Percentiles rank a stretch among this genome's conserved stretches.
Evolutionary conservation across 2,113 vertebrate genomes (phyloP).

Genomic region (Hemiprocne comata): DNA sequence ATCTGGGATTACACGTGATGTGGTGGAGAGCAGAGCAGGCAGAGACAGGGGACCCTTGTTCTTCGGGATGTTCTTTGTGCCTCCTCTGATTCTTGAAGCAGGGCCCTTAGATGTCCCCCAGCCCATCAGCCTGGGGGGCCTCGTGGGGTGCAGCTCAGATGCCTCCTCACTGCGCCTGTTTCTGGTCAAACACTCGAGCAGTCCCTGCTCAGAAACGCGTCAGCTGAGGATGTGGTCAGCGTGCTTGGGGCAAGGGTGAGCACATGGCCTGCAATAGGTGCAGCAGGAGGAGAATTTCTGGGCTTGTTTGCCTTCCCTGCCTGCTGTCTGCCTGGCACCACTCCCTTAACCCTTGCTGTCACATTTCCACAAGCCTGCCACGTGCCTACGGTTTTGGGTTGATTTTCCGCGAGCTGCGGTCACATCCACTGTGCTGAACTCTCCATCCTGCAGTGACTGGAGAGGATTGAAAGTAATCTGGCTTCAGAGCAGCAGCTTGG

Average conservation of each 20-base stretch:
- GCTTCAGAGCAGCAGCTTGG: neutral
- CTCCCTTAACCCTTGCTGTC: neutral
- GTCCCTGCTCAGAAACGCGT: neutral
- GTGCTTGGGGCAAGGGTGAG: neutral
- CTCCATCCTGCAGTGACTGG: neutral
- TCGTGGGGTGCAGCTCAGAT: neutral
- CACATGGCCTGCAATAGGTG: neutral
- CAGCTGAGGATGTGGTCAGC: neutral
- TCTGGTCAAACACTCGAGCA: neutral
- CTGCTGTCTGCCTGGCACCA: neutral
- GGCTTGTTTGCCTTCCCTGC: neutral
- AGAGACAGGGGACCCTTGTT: neutral
- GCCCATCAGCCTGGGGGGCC: neutral
- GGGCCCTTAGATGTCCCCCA: neutral
- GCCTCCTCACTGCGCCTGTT: neutral
- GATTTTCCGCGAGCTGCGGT: neutral
- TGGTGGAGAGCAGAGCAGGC: neutral
- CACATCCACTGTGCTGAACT: rapidly evolving
- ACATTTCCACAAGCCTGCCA: neutral
- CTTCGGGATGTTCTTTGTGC: neutral
- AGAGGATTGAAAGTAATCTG: neutral
- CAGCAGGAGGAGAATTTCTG: neutral
- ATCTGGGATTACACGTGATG: neutral
- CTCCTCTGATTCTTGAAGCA: neutral
- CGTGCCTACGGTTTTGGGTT: rapidly evolving